Conservation (phyloP, 2,113 vertebrate species). For the Myxocyprinus asiaticus region DNA sequence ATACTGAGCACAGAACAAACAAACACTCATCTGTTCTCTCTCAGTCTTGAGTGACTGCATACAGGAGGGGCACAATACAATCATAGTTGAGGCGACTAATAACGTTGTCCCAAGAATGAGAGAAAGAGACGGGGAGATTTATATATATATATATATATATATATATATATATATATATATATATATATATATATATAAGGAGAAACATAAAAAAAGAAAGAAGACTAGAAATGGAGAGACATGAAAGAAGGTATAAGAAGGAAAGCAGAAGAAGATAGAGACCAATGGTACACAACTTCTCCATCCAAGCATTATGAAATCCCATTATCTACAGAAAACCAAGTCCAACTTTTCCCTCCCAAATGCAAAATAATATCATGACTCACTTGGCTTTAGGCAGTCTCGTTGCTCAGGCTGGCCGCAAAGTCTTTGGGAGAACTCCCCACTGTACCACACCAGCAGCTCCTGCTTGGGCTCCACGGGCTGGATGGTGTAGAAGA, state of each 20-base stretch:
- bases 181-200: too few species aligned
- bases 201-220: too few species aligned
- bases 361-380: not conserved
- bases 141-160: too few species aligned
- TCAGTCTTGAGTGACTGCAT: not conserved
- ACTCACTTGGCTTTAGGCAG: slow-evolving; percentile 64
- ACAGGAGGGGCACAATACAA: not conserved
- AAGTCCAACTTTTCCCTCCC: not conserved
- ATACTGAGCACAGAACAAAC: too few species aligned
- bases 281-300: not conserved
- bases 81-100: not conserved
- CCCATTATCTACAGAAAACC: not conserved
- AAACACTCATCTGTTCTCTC: too few species aligned
- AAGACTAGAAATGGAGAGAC: not conserved
- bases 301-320: not conserved
- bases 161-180: too few species aligned
- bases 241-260: not conserved
- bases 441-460: slow-evolving; percentile 73
- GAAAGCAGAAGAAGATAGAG: too few species aligned
- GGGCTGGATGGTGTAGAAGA: slow-evolving; percentile 69
- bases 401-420: slow-evolving; percentile 43
- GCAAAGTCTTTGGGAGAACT: slow-evolving; percentile 69
- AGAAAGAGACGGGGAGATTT: not conserved
- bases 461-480: slow-evolving; percentile 68
- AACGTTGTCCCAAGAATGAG: not conserved